phyloP scores from a whole-genome alignment of 2,888 invertebrate genomes.

The Leucania comma region DNA sequence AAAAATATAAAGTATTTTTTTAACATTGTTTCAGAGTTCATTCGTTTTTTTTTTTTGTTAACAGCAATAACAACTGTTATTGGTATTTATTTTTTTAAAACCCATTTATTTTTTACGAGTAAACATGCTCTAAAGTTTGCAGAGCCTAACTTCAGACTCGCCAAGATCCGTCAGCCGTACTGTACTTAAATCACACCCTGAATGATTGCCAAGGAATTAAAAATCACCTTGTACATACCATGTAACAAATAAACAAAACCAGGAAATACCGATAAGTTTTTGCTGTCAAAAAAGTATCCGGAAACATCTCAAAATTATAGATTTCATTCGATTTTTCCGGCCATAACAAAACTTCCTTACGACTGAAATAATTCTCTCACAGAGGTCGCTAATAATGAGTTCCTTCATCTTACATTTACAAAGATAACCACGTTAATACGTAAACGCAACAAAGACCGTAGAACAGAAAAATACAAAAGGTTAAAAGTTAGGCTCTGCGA shows the following conservation, averaged over 20 bases:
- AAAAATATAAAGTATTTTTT: too few relatives aligned
- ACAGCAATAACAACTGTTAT: too few relatives aligned
- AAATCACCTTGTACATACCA: background rate
- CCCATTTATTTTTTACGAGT: too few relatives aligned
- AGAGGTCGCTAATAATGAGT: slow-evolving; percentile 57
- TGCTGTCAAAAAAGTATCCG: background rate
- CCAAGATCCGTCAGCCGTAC: too few relatives aligned
- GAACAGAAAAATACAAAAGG: slow-evolving; percentile 16
- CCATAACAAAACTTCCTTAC: slow-evolving; percentile 56
- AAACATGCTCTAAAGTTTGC: too few relatives aligned
- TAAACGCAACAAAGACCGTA: background rate
- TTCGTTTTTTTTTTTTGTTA: too few relatives aligned
- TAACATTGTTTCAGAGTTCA: too few relatives aligned
- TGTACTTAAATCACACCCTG: too few relatives aligned
- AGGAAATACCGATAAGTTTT: background rate
- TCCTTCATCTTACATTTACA: slow-evolving; percentile 40
- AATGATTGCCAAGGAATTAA: too few relatives aligned
- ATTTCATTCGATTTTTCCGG: slow-evolving; percentile 46
- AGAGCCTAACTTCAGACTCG: too few relatives aligned
- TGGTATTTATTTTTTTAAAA: too few relatives aligned
- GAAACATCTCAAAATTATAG: slow-evolving; percentile 47
- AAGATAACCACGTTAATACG: slow-evolving; percentile 36
- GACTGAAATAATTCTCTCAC: slow-evolving; percentile 47
- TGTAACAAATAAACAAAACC: background rate
- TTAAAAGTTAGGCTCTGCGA: too few relatives aligned